phyloP scores from a whole-genome alignment of 2,113 vertebrate genomes.

The Amphiprion ocellaris region DNA sequence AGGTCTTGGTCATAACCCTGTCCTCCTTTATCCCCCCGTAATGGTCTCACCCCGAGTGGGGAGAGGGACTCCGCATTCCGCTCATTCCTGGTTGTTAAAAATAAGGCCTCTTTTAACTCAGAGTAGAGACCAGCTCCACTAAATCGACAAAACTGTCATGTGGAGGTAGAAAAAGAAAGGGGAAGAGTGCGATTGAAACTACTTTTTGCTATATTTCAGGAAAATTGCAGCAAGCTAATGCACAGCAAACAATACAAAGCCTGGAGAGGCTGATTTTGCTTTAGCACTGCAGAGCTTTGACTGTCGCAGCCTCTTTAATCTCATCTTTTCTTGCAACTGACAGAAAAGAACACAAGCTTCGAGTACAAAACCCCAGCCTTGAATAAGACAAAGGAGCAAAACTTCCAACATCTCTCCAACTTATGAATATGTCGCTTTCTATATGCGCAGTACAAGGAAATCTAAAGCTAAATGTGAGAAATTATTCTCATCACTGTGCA shows the following conservation, averaged over 20 bases:
- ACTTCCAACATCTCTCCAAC: background rate
- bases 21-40: conserved; percentile 60
- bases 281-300: background rate
- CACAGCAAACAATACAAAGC: background rate
- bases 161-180: conserved; percentile 6
- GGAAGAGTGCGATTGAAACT: background rate
- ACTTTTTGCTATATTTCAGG: background rate
- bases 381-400: background rate
- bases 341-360: background rate
- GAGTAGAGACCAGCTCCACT: conserved; percentile 22
- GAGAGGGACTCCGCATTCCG: conserved; percentile 65
- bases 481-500: no score
- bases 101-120: conserved; percentile 49
- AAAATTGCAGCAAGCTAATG: background rate
- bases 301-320: background rate
- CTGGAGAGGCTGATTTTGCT: background rate
- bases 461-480: background rate
- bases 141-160: conserved; percentile 1
- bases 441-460: background rate
- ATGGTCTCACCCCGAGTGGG: conserved; percentile 58
- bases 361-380: background rate
- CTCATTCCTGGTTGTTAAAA: conserved; percentile 74
- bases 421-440: background rate
- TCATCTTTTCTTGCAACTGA: background rate
- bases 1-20: conserved; percentile 69